phyloP scores from a whole-genome alignment of 2,888 invertebrate species.

The Andrena fulva region DNA sequence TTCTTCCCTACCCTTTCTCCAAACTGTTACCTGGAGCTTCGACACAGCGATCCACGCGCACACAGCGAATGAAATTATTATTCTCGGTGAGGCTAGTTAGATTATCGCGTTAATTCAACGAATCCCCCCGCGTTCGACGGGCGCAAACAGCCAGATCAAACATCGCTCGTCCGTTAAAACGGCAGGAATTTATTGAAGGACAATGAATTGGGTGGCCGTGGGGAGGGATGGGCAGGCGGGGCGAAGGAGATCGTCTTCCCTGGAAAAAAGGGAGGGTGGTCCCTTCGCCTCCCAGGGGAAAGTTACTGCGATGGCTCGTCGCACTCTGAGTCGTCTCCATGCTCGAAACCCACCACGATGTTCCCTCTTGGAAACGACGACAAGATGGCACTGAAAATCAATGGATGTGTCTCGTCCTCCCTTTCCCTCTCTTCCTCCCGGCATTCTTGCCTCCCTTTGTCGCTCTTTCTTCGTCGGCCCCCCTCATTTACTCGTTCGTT shows the following conservation, averaged over 20 bases:
- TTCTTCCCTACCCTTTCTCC: not conserved
- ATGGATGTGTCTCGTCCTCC: slow-evolving; percentile 77
- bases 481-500: slow-evolving; percentile 46
- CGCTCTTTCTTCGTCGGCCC: slow-evolving; percentile 37
- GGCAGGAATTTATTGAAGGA: slow-evolving; percentile 23
- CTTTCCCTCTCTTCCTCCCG: slow-evolving; percentile 53
- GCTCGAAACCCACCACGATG: slow-evolving; percentile 52
- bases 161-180: slow-evolving; percentile 30
- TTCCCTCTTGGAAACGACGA: slow-evolving; percentile 78
- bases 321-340: slow-evolving; percentile 38
- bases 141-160: slow-evolving; percentile 26
- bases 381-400: slow-evolving; percentile 85
- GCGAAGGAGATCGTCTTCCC: slow-evolving; percentile 34
- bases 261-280: slow-evolving; percentile 39
- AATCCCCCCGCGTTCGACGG: not conserved
- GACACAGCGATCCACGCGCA: not conserved
- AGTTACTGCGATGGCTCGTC: slow-evolving; percentile 36
- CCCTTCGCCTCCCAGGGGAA: slow-evolving; percentile 49
- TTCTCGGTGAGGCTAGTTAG: not conserved
- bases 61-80: not conserved
- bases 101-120: not conserved
- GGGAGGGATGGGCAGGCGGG: slow-evolving; percentile 20
- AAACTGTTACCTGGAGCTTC: not conserved
- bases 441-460: slow-evolving; percentile 45
- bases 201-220: slow-evolving; percentile 23